phyloP scores from a whole-genome alignment of 2,113 vertebrate genomes.

The Stercorarius parasiticus region DNA sequence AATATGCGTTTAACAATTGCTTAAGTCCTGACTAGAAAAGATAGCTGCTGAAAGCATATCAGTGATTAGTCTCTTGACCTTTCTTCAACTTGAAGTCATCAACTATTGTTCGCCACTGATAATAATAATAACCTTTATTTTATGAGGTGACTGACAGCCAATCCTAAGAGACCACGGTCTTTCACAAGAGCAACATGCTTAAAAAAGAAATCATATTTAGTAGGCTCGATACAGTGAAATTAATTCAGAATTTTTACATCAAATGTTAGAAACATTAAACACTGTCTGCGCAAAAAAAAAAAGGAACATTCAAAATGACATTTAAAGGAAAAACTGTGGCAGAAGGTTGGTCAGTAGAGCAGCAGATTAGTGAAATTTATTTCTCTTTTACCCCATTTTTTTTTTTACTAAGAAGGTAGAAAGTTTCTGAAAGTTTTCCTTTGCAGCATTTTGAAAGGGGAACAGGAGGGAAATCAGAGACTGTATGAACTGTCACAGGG shows the following conservation, averaged over 20 bases:
- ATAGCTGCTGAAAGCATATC: constrained; percentile 38
- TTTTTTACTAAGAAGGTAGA: not conserved
- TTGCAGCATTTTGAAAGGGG: not conserved
- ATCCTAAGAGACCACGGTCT: not conserved
- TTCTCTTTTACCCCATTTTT: not conserved
- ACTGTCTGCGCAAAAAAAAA: not conserved
- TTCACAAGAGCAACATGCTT: constrained; percentile 18
- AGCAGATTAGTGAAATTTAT: not conserved
- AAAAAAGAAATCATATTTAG: constrained; percentile 10
- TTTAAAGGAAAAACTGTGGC: not conserved
- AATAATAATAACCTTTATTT: constrained; percentile 66
- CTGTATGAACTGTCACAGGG: not conserved
- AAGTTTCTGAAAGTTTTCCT: not conserved
- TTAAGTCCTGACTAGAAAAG: constrained; percentile 31
- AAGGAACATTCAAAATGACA: not conserved
- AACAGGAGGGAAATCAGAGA: not conserved
- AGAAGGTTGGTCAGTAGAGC: not conserved
- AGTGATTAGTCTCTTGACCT: constrained; percentile 62
- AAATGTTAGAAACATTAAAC: constrained; percentile 10
- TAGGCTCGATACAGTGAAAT: constrained; percentile 7
- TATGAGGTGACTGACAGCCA: constrained; percentile 42
- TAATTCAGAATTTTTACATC: constrained; percentile 25
- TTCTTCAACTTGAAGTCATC: constrained; percentile 44
- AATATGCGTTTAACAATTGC: not conserved
- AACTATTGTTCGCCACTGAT: constrained; percentile 10